Evolutionary conservation across 2,888 invertebrate species (phyloP), one percentile per base, ranked within the genome.

Genomic region (Miltochrista miniata): DNA sequence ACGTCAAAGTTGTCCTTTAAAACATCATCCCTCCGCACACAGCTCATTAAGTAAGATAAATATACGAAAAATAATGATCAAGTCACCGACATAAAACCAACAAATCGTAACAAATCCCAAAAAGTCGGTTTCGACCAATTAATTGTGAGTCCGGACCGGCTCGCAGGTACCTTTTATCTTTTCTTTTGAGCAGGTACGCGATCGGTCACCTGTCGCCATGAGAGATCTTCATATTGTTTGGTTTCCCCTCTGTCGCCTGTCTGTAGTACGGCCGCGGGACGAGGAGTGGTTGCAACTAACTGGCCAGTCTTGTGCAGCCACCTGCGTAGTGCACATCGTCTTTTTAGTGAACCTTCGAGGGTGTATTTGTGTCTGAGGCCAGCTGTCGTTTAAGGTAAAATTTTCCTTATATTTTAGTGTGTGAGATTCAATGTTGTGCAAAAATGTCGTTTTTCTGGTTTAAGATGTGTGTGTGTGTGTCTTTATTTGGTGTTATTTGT

Each of bases 121-220:
- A 24, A 64, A 61, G 70, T 74, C 69, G 68, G 81, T 79, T 74
- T 75, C 80, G 74, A 74, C 80, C 82, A 83, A 86, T 86, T 82
- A 85, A 85, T 81, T 81, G 72, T 63, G 72, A 69, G 68, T 64
- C 71, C 74, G 76, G 73, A 76, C 78, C 79, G 81, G 76, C 76
- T 76, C 74, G 77, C 87, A 87, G 89, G 87, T 88, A 85, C 72
- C 72, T 77, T 79, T 76, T 76, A 72, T 68, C 73, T 73, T 69
- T 68, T 72, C 74, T 69, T 71, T 71, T 56, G 72, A 73, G 82
- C 90, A 90, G 90, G 90, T 90, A 90, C 74, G 72, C 78, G 79
- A 74, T 75, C 60, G 72, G 75, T 79, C 89, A 89, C 87, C 87
- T 89, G 89, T 79, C 75, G 63, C 60, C 55, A 61, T 56, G 54